Base-by-base conservation (phyloP, 2,797 vertebrate species). In the Agapornis canus region DNA sequence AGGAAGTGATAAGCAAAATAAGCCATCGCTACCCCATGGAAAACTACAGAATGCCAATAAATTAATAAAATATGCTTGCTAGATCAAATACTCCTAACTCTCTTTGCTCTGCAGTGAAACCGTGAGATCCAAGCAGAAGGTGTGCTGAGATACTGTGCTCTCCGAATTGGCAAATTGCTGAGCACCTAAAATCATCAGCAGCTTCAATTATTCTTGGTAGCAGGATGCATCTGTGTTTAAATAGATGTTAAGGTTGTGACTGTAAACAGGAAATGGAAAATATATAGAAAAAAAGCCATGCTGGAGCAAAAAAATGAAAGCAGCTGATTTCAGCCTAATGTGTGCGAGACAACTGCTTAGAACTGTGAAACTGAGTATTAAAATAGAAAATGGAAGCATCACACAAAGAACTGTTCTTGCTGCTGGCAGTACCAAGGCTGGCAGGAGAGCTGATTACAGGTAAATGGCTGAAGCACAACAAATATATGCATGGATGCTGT, bases 61-160 rank as follows among this genome's bases (percentile, higher is more conserved):
- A 93, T 95, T 77, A 90, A 83, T 89, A 84, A 84, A 94, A 86
- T 47, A 69, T 65, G 78, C 77, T 89, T 78, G 59, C 86, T 26
- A 57, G 65, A 92, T 88, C 95, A 92, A 90, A 89, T 83, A 68
- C 84, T n/a, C 72, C 78, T 61, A 59, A 25, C 83, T 77, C 56
- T 79, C 52, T 90, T n/a, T 87, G 84, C 92, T 90, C 79, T 84
- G 93, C 86, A 91, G 54, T 0, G 13, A 45, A 84, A 60, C 61
- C 15, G 6, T 13, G 94, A 91, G 94, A 51, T 93, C 81, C 76
- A 76, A 89, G 94, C 92, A 94, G 95, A 88, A 96, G 92, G 73
- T 86, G 61, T 26, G 70, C 80, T 52, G 64, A 90, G 92, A 89
- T 83, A 71, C 70, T 80, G 54, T 35, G 83, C 56, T 87, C 76